Base-by-base conservation (phyloP, 2,113 vertebrate species). In the Chinchilla lanigera region DNA sequence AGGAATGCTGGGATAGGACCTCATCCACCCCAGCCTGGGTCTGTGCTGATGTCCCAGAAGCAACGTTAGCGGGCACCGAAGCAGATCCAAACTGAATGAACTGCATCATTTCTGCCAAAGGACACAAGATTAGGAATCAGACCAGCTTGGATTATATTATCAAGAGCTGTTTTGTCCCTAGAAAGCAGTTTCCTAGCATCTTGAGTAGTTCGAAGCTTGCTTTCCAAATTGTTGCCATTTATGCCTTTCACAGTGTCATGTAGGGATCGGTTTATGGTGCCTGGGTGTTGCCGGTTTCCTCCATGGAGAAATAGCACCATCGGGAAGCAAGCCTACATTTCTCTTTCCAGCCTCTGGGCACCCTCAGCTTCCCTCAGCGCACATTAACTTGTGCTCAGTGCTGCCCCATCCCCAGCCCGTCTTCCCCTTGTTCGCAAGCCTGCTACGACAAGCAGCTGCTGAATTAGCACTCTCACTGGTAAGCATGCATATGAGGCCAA, bases 151-250 rank as follows among this genome's bases (percentile, higher is more conserved):
- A 99, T 99, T 69, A 99, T 99, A 60, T 71, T 98, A 97, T 99
- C 73, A 14, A 99, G 75, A 99, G 99, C 78, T 99, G 99, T 77
- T 77, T 99, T 99, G 97, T 99, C 99, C 86, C 99, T 99, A 5
- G 99, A 99, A 44, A 99, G 99, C 88, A 99, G 98, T 97, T 99
- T 99, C 98, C 99, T 99, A 98, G 98, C 99, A 94, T 99, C 99
- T 93, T 99, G 99, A 13, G 99, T 99, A 84, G 99, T 99, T 94
- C 99, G 99, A 33, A 99, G 96, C 96, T 99, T 99, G 65, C 98
- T 77, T 83, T 99, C 99, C 35, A 94, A 91, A 67, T 98, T 98
- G 86, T 98, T 98, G 69, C 98, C 98, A 38, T 98, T 98, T 75
- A 99, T 98, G 19, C 99, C 98, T 96, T 82, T 98, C 22, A 99